A percentile compares a stretch with the other conserved stretches of the same genome.
These are phyloP conservation scores for Suillia variegata DNA, from an alignment of 2,888 invertebrate species.

Conservation along the genomic window DNA sequence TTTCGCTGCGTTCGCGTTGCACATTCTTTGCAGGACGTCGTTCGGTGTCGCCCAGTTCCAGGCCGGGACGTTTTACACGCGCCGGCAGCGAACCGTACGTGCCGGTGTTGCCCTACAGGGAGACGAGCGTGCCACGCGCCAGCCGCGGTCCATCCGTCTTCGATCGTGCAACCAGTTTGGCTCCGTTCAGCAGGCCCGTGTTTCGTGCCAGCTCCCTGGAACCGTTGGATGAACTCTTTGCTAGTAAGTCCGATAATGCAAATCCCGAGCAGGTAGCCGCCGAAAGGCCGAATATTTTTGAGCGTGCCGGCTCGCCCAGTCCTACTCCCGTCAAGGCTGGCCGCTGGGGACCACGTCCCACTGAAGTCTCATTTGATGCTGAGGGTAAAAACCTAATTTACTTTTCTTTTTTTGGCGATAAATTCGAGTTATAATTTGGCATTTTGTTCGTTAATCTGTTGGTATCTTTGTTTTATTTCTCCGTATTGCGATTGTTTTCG, in stretches of 20 bases:
- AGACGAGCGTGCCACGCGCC: slow-evolving; percentile 44
- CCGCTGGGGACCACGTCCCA: slow-evolving; percentile 71
- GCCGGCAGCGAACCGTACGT: slow-evolving; percentile 59
- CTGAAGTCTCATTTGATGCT: slow-evolving; percentile 75
- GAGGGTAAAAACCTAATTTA: slow-evolving; percentile 67
- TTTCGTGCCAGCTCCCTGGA: slow-evolving; percentile 59
- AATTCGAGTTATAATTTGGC: no score
- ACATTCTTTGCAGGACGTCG: slow-evolving; percentile 51
- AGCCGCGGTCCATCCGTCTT: slow-evolving; percentile 52
- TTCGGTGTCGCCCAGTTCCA: slow-evolving; percentile 43
- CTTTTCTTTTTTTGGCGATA: no score
- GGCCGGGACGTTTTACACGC: slow-evolving; percentile 46
- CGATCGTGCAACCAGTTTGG: slow-evolving; percentile 55
- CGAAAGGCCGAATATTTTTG: slow-evolving; percentile 47
- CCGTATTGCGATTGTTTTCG: background rate
- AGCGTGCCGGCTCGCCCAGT: slow-evolving; percentile 69
- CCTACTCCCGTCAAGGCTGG: slow-evolving; percentile 74
- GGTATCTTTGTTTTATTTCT: slow-evolving; percentile 1
- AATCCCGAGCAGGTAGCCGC: slow-evolving; percentile 38
- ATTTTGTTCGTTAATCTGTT: background rate
- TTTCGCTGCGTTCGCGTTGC: no score
- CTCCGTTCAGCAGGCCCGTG: slow-evolving; percentile 49
- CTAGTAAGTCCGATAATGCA: slow-evolving; percentile 57
- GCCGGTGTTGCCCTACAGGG: slow-evolving; percentile 51
- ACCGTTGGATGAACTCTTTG: slow-evolving; percentile 57